Base-by-base conservation (phyloP, 2,113 vertebrate genomes). In the Penelope pileata region DNA sequence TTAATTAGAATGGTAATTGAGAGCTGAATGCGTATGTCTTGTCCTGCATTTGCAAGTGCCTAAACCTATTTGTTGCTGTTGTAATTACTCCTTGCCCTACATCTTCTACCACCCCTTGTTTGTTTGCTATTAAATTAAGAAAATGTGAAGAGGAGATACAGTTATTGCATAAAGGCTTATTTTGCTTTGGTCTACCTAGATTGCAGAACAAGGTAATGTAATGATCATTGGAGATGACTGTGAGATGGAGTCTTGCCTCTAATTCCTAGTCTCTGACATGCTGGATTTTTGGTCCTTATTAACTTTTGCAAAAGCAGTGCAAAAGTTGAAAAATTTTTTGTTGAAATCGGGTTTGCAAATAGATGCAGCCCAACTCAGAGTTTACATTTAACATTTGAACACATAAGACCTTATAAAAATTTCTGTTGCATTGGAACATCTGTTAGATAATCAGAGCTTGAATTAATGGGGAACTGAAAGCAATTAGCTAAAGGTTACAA, bases 401-500 rank as follows among this genome's bases (percentile, higher is more conserved):
- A 63, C 58, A 36, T 79, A 92, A 58, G 29, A 83, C 23, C 54
- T 93, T 80, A 85, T 87, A 88, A 86, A 93, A 91, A 69, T 82
- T 92, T 93, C 73, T 93, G 38, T 91, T 97, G 88, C 70, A 59
- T 69, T 89, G 67, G 86, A 96, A 93, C 85, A 94, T 95, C 73
- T 95, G 89, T 88, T 94, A 90, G 95, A 86, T 86, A 94, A 93
- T 93, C 84, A 86, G 79, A 91, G 56, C 40, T 93, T 81, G 85
- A 94, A 94, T 96, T 96, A 97, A 89, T 96, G 74, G 77, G 19
- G 68, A 90, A 78, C 80, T 87, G 80, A 96, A 96, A 95, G 94
- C 85, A 96, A 91, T 96, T 94, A 96, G 26, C 63, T 86, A 93
- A 96, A 95, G 96, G 91, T 97, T 97, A 81, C 48, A 76, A 91